Base-by-base conservation (phyloP, 2,113 vertebrate species). In the Thymallus thymallus region DNA sequence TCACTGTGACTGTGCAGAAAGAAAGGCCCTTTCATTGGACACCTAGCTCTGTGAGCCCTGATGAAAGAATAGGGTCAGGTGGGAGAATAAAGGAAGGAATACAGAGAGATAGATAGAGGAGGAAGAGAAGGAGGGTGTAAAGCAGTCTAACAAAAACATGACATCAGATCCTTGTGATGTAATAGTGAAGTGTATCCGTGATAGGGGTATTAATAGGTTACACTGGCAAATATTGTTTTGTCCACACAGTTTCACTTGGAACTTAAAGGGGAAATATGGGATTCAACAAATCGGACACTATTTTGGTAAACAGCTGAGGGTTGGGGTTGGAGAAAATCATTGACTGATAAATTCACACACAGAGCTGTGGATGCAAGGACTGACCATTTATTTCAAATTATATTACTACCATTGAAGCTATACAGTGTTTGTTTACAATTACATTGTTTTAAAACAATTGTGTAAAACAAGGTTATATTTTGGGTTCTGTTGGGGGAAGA, bases 21-120 rank as follows among this genome's bases (percentile, higher is more conserved):
- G 85, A 92, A 91, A 85, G 82, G 80, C 1, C 71, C 86, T 89
- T 91, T 92, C 88, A 88, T 84, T 13, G 6, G 66, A 30, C 70
- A 48, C 61, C 81, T 62, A 5, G 23, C 63, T 69, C 87, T 88
- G 88, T 83, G 84, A 84, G 83, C 74, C 67, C 65, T 68, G 80
- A 72, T 87, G 84, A 85, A 85, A 88, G 82, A 79, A 72, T 41
- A 16, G 79, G 80, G 78, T 79, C 81, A 79, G 72, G 85, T 86
- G 78, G 82, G 72, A 76, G 84, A 80, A 88, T 76, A 77, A 85
- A 84, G 88, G 88, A 89, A 87, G 61, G 20, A 67, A n/a, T n/a
- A n/a, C n/a, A 76, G 86, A 75, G 81, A 73, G 13, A 67, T 22
- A 13, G 66, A 18, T 13, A 75, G 29, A 14, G 20, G 29, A 62